Base-by-base conservation (phyloP, 2,888 invertebrate species). In the Luperina nickerlii region DNA sequence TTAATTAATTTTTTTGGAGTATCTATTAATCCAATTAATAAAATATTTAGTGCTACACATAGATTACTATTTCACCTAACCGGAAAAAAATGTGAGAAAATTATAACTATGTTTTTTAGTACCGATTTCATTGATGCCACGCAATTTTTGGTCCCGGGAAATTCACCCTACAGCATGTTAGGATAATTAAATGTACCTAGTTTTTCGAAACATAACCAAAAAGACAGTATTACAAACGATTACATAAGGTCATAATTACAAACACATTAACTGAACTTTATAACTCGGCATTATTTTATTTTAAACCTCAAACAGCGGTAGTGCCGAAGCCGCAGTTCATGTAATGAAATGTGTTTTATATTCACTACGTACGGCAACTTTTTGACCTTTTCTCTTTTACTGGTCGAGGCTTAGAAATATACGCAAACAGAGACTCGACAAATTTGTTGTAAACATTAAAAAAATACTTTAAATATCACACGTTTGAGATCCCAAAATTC, bases 251-350 rank as follows among this genome's bases (percentile, higher is more conserved):
- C 54, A 27, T n/a, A 32, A 5, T 27, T 15, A 27, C 38, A n/a
- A 51, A 8, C 38, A 42, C 11, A 65, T 15, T 24, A 32, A 32
- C 11, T n/a, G 42, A 0, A 15, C 2, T 77, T 32, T 45, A 32
- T 32, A 15, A 51, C 18, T 13, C 32, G 42, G 68, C 18, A 62
- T 68, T 68, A 20, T 42, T 77, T 77, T 51, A 62, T 62, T 60
- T 38, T 11, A 18, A 60, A 42, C 27, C 60, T 42, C n/a, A 5
- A 48, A 38, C n/a, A 51, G 24, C 4, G 42, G 13, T 24, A 13
- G 27, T 18, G 27, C 27, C 4, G n/a, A 68, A 7, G 38, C 24
- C 38, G 18, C 38, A 68, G 24, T 68, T 54, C 18, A 78, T 54
- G 0, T 8, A 15, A 54, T 69, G 9, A 48, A 18, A 68, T 38